Evolutionary conservation across 2,888 invertebrate species (phyloP).

Genomic region (Dicyrtoma fusca): DNA sequence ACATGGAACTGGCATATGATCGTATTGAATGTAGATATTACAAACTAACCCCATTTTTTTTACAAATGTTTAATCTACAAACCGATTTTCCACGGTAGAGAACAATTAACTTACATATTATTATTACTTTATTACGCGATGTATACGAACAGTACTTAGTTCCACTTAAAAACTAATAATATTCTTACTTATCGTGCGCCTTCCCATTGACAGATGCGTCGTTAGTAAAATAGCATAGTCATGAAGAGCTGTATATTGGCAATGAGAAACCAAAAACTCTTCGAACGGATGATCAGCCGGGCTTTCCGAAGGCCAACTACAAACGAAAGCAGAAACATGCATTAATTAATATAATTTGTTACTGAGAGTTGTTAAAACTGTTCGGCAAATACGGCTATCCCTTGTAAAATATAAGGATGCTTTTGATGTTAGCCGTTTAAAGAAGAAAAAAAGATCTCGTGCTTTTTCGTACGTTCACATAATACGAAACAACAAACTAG

Average conservation of each 20-base stretch:
- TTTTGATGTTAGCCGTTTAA: too few relatives aligned
- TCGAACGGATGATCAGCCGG: constrained; percentile 52
- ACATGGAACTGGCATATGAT: neutral
- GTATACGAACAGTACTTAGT: too few relatives aligned
- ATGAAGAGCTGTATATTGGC: constrained; percentile 49
- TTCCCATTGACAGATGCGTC: constrained; percentile 43
- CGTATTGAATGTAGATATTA: constrained; percentile 2
- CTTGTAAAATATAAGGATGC: too few relatives aligned
- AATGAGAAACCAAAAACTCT: constrained; percentile 52
- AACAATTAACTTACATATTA: too few relatives aligned
- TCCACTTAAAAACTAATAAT: too few relatives aligned
- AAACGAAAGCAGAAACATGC: neutral
- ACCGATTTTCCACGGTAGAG: too few relatives aligned
- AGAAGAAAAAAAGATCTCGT: too few relatives aligned
- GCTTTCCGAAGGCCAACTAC: constrained; percentile 47
- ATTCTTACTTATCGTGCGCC: constrained; percentile 45
- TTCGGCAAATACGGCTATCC: neutral
- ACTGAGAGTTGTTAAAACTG: neutral
- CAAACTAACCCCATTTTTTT: too few relatives aligned
- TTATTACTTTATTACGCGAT: too few relatives aligned
- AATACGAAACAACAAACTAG: too few relatives aligned
- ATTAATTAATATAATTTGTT: neutral
- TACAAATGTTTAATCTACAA: too few relatives aligned
- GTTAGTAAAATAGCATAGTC: constrained; percentile 50
- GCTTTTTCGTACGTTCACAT: too few relatives aligned